Percentiles rank a stretch among this genome's conserved stretches.
Evolutionary conservation across 2,797 vertebrate species (phyloP).

Genomic region (Rhinella marina): DNA sequence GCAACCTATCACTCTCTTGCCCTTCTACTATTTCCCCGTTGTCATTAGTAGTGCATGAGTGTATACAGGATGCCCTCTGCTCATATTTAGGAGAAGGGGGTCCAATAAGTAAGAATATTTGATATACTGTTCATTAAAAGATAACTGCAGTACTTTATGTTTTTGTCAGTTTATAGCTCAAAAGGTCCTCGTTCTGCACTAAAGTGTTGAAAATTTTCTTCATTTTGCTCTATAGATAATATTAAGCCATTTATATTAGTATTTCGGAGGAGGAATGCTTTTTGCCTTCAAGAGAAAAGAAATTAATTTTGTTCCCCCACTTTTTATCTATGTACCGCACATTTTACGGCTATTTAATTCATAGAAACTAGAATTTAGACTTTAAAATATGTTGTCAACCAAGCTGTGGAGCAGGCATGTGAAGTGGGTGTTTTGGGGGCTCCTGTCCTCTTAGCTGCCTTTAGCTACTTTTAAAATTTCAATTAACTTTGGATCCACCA

Average conservation of each 20-base stretch:
- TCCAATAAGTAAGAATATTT: no score
- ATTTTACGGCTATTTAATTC: not conserved
- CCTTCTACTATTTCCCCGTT: no score
- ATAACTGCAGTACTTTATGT: no score
- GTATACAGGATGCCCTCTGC: no score
- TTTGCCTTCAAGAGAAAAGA: not conserved
- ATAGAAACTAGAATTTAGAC: not conserved
- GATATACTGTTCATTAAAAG: no score
- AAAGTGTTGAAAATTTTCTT: not conserved
- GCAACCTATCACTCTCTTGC: no score
- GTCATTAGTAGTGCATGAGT: no score
- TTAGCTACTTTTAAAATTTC: not conserved
- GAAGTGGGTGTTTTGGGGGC: not conserved
- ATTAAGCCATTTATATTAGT: not conserved
- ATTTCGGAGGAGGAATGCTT: not conserved
- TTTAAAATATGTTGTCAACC: not conserved
- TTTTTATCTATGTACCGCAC: not conserved
- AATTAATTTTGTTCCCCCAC: not conserved
- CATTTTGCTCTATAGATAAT: not conserved
- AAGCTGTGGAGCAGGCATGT: not conserved
- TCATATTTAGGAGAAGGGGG: no score
- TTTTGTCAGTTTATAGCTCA: not conserved
- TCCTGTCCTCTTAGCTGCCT: not conserved
- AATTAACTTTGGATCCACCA: not conserved
- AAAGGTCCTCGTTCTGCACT: not conserved